These are phyloP conservation scores for Steinernema feltiae DNA, from an alignment of 1,140 invertebrate genomes.

Conservation along the genomic window DNA sequence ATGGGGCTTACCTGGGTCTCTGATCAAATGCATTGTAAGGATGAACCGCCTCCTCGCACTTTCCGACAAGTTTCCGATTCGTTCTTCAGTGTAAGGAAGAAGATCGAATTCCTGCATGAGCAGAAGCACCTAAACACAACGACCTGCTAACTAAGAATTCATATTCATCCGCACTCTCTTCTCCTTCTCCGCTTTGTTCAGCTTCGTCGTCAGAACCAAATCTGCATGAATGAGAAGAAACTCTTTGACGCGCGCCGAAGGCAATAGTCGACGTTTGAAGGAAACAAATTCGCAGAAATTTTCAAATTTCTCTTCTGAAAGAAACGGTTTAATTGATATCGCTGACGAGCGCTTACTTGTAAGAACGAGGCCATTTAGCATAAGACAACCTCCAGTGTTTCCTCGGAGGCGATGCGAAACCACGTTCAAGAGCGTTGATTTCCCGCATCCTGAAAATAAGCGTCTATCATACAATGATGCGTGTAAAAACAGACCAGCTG, in stretches of 20 bases:
- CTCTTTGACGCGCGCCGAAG: background rate
- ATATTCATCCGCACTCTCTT: background rate
- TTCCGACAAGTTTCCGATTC: slow-evolving; percentile 19
- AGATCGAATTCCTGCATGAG: slow-evolving; percentile 24
- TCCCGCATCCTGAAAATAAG: slow-evolving; percentile 25
- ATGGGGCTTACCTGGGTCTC: slow-evolving; percentile 21
- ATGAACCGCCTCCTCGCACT: slow-evolving; percentile 24
- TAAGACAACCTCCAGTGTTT: slow-evolving; percentile 17
- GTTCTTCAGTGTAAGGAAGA: slow-evolving; percentile 13
- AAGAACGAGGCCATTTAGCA: slow-evolving; percentile 17
- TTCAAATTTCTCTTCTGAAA: slow-evolving; percentile 22
- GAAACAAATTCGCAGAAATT: slow-evolving; percentile 15
- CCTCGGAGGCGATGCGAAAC: slow-evolving; percentile 16
- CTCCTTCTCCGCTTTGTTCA: background rate
- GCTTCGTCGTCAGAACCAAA: background rate
- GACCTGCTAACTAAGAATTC: background rate
- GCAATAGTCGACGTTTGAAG: slow-evolving; percentile 16
- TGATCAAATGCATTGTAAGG: slow-evolving; percentile 18
- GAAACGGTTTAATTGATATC: slow-evolving; percentile 15
- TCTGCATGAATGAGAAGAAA: slow-evolving; percentile 12
- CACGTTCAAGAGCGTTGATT: slow-evolving; percentile 25
- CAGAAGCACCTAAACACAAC: slow-evolving; percentile 16
- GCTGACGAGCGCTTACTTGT: background rate
- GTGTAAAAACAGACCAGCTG: slow-evolving; percentile 18
- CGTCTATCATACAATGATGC: no score